Conservation (phyloP, 92 coral and sea anemone genomes). For the Porites evermanni region DNA sequence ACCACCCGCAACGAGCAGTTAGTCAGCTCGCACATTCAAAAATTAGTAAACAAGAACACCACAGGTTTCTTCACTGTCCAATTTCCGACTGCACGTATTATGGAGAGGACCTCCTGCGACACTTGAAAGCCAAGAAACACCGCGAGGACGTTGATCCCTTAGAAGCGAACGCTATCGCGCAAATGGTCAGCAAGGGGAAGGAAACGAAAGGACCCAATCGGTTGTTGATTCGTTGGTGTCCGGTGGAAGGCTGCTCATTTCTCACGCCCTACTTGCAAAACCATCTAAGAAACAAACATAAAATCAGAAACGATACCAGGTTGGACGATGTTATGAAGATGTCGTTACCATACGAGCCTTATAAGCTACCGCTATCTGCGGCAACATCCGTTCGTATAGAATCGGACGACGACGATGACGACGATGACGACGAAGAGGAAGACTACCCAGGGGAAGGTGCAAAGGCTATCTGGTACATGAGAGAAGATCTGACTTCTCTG, state of each 20-base stretch:
- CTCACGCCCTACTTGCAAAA: neutral
- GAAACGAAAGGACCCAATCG: neutral
- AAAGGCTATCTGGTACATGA: neutral
- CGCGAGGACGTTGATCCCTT: neutral
- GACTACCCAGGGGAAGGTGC: too few species aligned
- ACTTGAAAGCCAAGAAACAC: conserved; percentile 5
- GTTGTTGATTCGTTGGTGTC: neutral
- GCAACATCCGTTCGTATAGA: too few species aligned
- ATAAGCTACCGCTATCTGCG: too few species aligned
- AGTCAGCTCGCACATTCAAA: too few species aligned
- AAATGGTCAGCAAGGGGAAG: neutral
- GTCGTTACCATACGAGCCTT: neutral
- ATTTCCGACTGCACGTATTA: neutral
- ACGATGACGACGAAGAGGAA: too few species aligned
- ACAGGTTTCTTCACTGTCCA: neutral
- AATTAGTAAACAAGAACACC: neutral
- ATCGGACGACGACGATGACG: too few species aligned
- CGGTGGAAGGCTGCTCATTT: neutral
- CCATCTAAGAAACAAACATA: neutral
- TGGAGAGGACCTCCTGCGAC: neutral
- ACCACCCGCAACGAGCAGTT: neutral
- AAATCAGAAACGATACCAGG: neutral
- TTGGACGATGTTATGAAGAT: neutral
- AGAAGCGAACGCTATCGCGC: neutral
- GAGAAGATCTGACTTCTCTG: neutral